phyloP scores from a whole-genome alignment of 1,140 invertebrate species.

The Aphaenogaster ashmeadi region DNA sequence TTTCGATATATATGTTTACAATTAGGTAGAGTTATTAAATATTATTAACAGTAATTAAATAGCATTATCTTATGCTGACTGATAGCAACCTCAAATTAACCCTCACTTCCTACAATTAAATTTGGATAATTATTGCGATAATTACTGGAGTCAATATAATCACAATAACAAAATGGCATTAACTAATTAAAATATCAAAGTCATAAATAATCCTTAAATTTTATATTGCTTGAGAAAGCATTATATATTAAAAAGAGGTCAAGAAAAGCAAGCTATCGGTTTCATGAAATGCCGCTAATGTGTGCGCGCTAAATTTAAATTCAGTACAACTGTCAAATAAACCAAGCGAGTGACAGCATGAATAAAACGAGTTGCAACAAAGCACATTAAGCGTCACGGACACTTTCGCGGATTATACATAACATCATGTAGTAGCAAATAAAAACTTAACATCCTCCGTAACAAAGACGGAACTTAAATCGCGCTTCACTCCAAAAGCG shows the following conservation, averaged over 20 bases:
- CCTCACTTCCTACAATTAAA: constrained; percentile 9
- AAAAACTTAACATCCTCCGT: background rate
- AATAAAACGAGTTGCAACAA: background rate
- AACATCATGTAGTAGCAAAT: background rate
- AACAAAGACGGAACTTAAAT: background rate
- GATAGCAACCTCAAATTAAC: constrained; percentile 21
- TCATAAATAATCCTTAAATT: background rate
- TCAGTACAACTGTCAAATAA: background rate
- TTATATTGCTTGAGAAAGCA: background rate
- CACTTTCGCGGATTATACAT: background rate
- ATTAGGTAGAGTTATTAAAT: background rate
- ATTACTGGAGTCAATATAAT: background rate
- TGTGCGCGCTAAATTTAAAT: background rate
- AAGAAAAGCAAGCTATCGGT: background rate
- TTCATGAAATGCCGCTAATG: background rate
- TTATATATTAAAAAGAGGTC: background rate
- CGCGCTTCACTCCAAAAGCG: background rate
- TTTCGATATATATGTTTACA: background rate
- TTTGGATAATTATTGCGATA: background rate
- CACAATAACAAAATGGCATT: background rate
- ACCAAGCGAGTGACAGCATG: background rate
- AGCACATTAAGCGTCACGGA: background rate
- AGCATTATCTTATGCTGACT: background rate
- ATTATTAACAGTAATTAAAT: constrained; percentile 26
- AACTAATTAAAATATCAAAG: background rate